These are phyloP conservation scores for Enteromius argenteus DNA, from an alignment of 2,797 vertebrate species.

Conservation along the genomic window DNA sequence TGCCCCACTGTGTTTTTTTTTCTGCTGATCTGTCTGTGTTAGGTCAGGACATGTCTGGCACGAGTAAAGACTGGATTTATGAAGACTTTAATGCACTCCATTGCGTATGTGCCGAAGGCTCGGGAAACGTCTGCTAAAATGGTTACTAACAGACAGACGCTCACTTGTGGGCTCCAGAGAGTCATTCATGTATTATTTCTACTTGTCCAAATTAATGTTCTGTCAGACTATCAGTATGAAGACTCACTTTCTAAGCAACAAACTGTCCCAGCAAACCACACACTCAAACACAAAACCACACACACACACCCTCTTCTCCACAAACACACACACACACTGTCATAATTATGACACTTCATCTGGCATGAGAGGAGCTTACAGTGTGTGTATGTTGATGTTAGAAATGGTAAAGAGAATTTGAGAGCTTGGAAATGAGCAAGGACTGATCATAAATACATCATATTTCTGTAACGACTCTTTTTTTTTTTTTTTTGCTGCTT, in stretches of 20 bases:
- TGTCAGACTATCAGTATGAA: slow-evolving; percentile 67
- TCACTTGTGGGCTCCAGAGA: slow-evolving; percentile 56
- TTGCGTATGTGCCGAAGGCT: slow-evolving; percentile 69
- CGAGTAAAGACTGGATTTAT: slow-evolving; percentile 76
- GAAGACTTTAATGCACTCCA: slow-evolving; percentile 76
- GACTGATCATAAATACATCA: background rate
- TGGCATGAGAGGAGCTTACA: slow-evolving; percentile 69
- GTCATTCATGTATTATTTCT: slow-evolving; percentile 66
- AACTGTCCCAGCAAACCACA: slow-evolving; percentile 40
- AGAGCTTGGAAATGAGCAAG: background rate
- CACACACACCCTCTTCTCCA: slow-evolving; percentile 32
- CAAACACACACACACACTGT: slow-evolving; percentile 1
- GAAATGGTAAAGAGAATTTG: background rate
- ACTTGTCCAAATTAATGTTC: slow-evolving; percentile 69
- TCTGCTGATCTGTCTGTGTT: slow-evolving; percentile 65
- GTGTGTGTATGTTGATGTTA: slow-evolving; percentile 16
- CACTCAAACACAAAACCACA: slow-evolving; percentile 30
- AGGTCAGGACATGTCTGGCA: slow-evolving; percentile 67
- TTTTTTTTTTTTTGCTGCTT: background rate
- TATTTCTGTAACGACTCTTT: background rate
- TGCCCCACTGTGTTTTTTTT: slow-evolving; percentile 65
- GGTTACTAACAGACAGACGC: slow-evolving; percentile 68
- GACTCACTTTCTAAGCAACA: slow-evolving; percentile 55
- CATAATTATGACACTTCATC: slow-evolving; percentile 55
- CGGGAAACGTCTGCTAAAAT: slow-evolving; percentile 68